A percentile compares a stretch with the other conserved stretches of the same genome.
Conservation (phyloP, 2,888 invertebrate species). For the Phymatocera aterrima region DNA sequence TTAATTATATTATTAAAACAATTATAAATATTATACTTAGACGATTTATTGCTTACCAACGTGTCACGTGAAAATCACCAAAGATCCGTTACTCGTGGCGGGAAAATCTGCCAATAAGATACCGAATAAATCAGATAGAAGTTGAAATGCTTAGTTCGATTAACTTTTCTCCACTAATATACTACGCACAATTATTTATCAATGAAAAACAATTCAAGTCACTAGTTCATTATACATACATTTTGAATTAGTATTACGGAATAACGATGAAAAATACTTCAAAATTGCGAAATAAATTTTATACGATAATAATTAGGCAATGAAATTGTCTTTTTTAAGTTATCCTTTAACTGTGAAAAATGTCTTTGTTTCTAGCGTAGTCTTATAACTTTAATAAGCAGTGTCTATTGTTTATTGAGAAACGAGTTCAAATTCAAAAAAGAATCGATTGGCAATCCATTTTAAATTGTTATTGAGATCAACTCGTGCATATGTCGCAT, state of each 20-base stretch:
- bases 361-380: background rate
- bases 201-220: background rate
- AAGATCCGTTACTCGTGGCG: constrained; percentile 46
- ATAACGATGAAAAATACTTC: background rate
- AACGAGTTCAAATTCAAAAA: no score
- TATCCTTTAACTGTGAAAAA: background rate
- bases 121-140: constrained; percentile 10
- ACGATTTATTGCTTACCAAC: constrained; percentile 48
- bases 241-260: background rate
- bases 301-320: background rate
- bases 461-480: background rate
- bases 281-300: background rate
- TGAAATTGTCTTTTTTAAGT: background rate
- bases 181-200: background rate
- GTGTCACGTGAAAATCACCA: constrained; percentile 46
- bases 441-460: no score
- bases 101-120: constrained; percentile 44
- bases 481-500: no score
- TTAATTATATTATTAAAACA: constrained; percentile 27
- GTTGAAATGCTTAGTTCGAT: constrained; percentile 14
- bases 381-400: background rate
- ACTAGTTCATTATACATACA: background rate
- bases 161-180: background rate
- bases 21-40: constrained; percentile 42
- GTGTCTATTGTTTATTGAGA: background rate